Evolutionary conservation across 2,797 vertebrate species (phyloP), one percentile per base, ranked within the genome.

Genomic region (Nyctalus aviator): DNA sequence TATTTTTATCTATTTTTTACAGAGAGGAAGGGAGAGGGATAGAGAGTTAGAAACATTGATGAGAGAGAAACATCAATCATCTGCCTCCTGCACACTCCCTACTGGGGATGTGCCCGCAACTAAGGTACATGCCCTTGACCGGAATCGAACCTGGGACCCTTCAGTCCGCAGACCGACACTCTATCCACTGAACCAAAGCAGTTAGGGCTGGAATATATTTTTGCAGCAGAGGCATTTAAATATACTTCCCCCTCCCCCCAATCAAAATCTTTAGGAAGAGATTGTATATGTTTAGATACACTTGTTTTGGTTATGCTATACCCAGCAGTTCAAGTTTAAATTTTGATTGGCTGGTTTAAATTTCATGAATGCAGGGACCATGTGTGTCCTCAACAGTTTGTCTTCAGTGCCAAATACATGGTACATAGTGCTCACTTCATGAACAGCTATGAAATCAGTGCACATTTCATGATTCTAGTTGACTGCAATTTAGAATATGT

Each of bases 201-300:
- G 37, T 41, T 41, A 41, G 37, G 37, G 37, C 62, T 95, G 44
- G 44, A 92, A 89, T 89, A 86, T n/a, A 75, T 13, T 57, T 84
- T 87, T 81, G 69, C 20, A 86, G 15, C 23, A 76, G 78, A 30
- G 32, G 1, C 30, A 82, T 88, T 91, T 91, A 72, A 91, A 75
- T 66, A 72, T 11, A 75, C 41, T 78, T 32, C 37, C 37, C 37
- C 37, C 37, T 6, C 37, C 37, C 37, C 37, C 37, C 32, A 84
- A 37, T 59, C 69, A 71, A 76, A 93, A 57, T 5, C 8, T 76
- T 66, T 44, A 71, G 18, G 62, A 23, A 76, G 44, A 53, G 21
- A 55, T 57, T 76, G 62, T 72, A 84, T 88, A 76, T 14, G 23
- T 64, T 88, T 71, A 84, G 3, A 76, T 53, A 88, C 4, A 32